Percentiles rank a stretch among this genome's conserved stretches.
Evolutionary conservation across 2,888 invertebrate genomes (phyloP).

Genomic region (Lepidocyrtinus sp.): DNA sequence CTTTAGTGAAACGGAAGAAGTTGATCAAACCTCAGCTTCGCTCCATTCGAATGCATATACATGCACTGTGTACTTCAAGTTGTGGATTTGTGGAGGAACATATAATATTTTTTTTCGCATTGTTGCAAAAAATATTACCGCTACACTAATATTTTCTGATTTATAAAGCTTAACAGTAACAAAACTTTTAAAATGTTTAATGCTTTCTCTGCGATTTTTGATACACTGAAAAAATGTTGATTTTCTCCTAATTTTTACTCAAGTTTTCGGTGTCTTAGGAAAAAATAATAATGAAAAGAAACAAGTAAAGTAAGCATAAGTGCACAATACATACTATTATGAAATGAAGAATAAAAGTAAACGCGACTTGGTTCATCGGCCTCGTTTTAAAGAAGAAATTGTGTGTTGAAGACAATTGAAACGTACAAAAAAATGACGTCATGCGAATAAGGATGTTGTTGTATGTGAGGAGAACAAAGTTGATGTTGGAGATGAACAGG

Average conservation of each 20-base stretch:
- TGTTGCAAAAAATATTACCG: neutral
- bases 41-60: neutral
- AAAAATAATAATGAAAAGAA: too few relatives aligned
- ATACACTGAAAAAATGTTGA: neutral
- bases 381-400: too few relatives aligned
- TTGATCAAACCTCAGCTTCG: neutral
- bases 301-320: too few relatives aligned
- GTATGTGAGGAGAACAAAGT: too few relatives aligned
- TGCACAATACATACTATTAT: slow-evolving; percentile 1
- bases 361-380: too few relatives aligned
- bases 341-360: too few relatives aligned
- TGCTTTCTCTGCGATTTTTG: slow-evolving; percentile 8
- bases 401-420: too few relatives aligned
- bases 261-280: slow-evolving; percentile 27
- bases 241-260: neutral
- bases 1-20: neutral
- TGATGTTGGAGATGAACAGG: too few relatives aligned
- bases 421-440: too few relatives aligned
- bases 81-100: neutral
- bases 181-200: slow-evolving; percentile 35
- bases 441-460: too few relatives aligned
- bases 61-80: neutral
- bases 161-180: neutral
- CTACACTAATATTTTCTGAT: neutral
- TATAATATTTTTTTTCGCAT: too few relatives aligned